phyloP scores from a whole-genome alignment of 2,888 invertebrate species.

The Mechanitis messenoides region DNA sequence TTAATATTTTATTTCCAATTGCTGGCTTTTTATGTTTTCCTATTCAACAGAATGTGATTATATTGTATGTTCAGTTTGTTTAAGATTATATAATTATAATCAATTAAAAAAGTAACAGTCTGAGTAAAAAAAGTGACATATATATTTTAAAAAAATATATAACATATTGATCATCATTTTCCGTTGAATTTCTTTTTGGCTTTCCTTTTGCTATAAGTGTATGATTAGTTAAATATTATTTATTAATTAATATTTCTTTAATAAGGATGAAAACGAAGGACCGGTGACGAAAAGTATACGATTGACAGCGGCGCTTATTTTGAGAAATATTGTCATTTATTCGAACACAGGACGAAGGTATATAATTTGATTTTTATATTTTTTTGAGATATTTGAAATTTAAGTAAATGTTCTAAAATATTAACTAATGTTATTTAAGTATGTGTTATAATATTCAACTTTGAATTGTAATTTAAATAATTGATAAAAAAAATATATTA shows the following conservation, averaged over 20 bases:
- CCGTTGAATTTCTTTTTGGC: slow-evolving; percentile 6
- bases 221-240: slow-evolving; percentile 15
- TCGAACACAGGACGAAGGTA: slow-evolving; percentile 94
- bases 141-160: too few species aligned
- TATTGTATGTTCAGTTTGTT: too few species aligned
- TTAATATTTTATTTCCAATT: slow-evolving; percentile 2
- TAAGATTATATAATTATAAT: too few species aligned
- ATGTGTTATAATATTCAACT: too few species aligned
- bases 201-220: slow-evolving; percentile 17
- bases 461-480: too few species aligned
- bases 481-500: too few species aligned
- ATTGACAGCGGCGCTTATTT: slow-evolving; percentile 95
- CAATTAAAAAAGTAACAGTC: too few species aligned
- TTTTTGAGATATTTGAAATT: too few species aligned
- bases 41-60: background rate
- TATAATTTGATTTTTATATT: too few species aligned
- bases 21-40: slow-evolving; percentile 15
- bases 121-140: too few species aligned
- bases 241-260: slow-evolving; percentile 31
- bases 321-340: slow-evolving; percentile 97
- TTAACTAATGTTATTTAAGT: too few species aligned
- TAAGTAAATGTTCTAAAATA: too few species aligned
- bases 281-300: slow-evolving; percentile 99
- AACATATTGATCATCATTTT: background rate
- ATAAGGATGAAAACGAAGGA: slow-evolving; percentile 97